Percentiles rank a stretch among this genome's conserved stretches.
phyloP scores from a whole-genome alignment of 2,888 invertebrate species.

The Pollenia angustigena region DNA sequence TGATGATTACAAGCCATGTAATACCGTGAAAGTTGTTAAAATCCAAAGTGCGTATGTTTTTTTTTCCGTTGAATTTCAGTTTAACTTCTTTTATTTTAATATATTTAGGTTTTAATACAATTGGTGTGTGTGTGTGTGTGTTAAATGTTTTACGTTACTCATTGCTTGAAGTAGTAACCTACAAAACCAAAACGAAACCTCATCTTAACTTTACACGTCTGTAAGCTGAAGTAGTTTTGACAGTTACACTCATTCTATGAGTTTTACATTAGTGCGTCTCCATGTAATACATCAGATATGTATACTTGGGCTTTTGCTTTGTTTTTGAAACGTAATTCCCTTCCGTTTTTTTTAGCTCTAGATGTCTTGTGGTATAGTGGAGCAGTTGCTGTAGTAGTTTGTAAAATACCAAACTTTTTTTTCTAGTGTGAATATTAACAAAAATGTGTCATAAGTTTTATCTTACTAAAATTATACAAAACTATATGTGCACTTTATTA shows the following conservation, averaged over 20 bases:
- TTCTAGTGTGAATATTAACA: slow-evolving; percentile 39
- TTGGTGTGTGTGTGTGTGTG: background rate
- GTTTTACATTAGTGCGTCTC: slow-evolving; percentile 37
- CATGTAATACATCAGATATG: slow-evolving; percentile 23
- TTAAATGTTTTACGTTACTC: background rate
- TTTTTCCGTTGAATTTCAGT: background rate
- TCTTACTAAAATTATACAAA: slow-evolving; percentile 23
- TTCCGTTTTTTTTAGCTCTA: slow-evolving; percentile 14
- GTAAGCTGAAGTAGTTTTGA: slow-evolving; percentile 57
- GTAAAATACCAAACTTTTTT: slow-evolving; percentile 23
- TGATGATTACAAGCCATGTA: slow-evolving; percentile 49
- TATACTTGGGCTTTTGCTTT: background rate
- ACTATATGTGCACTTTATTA: background rate
- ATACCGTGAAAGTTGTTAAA: slow-evolving; percentile 52
- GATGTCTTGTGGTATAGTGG: slow-evolving; percentile 1
- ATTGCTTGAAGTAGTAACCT: slow-evolving; percentile 52
- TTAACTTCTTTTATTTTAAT: slow-evolving; percentile 14
- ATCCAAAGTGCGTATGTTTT: slow-evolving; percentile 20
- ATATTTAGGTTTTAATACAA: slow-evolving; percentile 41
- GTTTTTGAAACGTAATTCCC: background rate
- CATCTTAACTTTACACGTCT: slow-evolving; percentile 63
- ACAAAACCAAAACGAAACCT: slow-evolving; percentile 62
- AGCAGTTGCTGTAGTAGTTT: background rate
- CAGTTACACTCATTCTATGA: slow-evolving; percentile 45
- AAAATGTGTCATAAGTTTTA: slow-evolving; percentile 51